phyloP scores from a whole-genome alignment of 2,113 vertebrate species.

The Colistium nudipinnis region DNA sequence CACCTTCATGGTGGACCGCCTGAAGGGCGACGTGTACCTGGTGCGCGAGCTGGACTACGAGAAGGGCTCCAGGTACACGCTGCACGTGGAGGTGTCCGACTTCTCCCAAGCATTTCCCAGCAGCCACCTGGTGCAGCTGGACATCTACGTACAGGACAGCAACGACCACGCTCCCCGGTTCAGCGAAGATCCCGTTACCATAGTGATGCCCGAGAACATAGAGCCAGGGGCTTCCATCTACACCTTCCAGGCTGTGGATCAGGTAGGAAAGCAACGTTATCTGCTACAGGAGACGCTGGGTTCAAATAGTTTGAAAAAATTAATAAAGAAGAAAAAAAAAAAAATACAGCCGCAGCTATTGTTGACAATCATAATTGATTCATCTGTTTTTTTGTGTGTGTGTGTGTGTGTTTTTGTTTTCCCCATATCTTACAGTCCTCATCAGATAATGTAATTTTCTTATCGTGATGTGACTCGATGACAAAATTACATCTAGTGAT shows the following conservation, averaged over 20 bases:
- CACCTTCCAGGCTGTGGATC: conserved; percentile 90
- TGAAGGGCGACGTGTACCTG: conserved; percentile 89
- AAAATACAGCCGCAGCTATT: too few relatives aligned
- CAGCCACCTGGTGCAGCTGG: conserved; percentile 87
- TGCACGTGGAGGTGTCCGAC: conserved; percentile 88
- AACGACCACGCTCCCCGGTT: conserved; percentile 93
- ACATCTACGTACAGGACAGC: conserved; percentile 90
- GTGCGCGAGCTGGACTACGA: conserved; percentile 93
- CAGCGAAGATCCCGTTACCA: conserved; percentile 90
- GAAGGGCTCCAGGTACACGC: conserved; percentile 82
- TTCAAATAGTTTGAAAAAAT: too few relatives aligned
- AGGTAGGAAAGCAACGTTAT: conserved; percentile 66
- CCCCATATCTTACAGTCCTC: too few relatives aligned
- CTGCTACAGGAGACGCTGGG: background rate
- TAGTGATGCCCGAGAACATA: conserved; percentile 88
- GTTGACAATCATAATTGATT: too few relatives aligned
- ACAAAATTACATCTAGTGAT: too few relatives aligned
- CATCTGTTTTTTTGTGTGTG: too few relatives aligned
- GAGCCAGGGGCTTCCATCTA: conserved; percentile 84
- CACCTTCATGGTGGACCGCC: conserved; percentile 90
- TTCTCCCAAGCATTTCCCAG: conserved; percentile 83
- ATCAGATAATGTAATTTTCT: too few relatives aligned
- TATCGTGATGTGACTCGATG: too few relatives aligned
- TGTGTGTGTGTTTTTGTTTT: too few relatives aligned
- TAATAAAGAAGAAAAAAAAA: too few relatives aligned